Conservation (phyloP, 1,140 invertebrate species). For the Polypedilum pembai region DNA sequence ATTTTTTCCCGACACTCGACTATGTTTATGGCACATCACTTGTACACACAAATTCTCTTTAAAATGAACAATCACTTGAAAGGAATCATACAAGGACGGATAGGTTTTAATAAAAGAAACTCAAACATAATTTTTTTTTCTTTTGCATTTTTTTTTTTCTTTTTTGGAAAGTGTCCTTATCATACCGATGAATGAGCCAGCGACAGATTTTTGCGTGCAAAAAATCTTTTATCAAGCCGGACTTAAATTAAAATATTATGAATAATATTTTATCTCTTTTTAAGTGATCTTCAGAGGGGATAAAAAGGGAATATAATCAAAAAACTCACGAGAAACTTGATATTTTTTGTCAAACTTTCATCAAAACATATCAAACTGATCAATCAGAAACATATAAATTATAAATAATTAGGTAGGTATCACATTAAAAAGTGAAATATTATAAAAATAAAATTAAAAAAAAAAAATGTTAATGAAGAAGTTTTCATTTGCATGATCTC, state of each 20-base stretch:
- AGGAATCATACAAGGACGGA: background rate
- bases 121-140: too few species aligned
- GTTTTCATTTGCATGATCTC: too few species aligned
- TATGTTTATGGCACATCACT: background rate
- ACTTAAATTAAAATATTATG: slow-evolving; percentile 10
- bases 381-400: background rate
- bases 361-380: slow-evolving; percentile 2
- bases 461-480: too few species aligned
- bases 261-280: background rate
- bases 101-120: background rate
- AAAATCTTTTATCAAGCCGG: slow-evolving; percentile 12
- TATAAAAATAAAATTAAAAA: background rate
- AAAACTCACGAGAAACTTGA: slow-evolving; percentile 1
- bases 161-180: slow-evolving; percentile 12
- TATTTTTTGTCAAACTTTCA: slow-evolving; percentile 5
- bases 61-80: background rate
- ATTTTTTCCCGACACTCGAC: background rate
- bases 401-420: background rate
- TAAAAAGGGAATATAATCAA: background rate
- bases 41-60: background rate
- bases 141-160: background rate
- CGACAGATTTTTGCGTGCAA: slow-evolving; percentile 16
- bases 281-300: background rate
- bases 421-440: background rate
- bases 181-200: slow-evolving; percentile 16